A percentile compares a stretch with the other conserved stretches of the same genome.
phyloP scores from a whole-genome alignment of 2,113 vertebrate genomes.

The Albula glossodonta region DNA sequence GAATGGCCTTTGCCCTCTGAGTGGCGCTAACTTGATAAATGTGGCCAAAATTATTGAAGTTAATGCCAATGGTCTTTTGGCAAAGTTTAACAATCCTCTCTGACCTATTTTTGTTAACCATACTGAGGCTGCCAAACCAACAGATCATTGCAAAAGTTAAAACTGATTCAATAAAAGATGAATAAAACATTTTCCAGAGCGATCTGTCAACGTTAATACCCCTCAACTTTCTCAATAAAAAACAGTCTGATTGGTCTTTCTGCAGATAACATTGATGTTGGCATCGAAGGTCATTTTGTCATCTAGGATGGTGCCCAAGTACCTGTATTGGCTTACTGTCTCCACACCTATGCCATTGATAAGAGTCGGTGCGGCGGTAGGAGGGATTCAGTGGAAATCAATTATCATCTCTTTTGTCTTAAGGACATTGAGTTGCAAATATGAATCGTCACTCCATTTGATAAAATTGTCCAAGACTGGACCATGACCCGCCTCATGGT shows the following conservation, averaged over 20 bases:
- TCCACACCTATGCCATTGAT: background rate
- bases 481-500: too few relatives aligned
- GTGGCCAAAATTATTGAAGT: too few relatives aligned
- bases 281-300: slow-evolving; percentile 4
- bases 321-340: background rate
- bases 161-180: too few relatives aligned
- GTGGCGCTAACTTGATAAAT: too few relatives aligned
- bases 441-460: background rate
- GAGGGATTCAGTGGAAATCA: background rate
- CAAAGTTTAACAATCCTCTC: background rate
- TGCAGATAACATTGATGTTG: background rate
- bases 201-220: background rate
- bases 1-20: too few relatives aligned
- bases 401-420: slow-evolving; percentile 8
- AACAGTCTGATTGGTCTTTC: background rate
- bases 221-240: background rate
- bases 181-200: too few relatives aligned
- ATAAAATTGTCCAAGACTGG: background rate
- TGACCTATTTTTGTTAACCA: background rate
- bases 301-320: background rate
- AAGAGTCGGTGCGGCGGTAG: background rate
- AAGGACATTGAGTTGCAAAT: background rate
- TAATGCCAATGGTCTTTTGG: too few relatives aligned
- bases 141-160: background rate
- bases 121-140: background rate